Base-by-base conservation (phyloP, 2,113 vertebrate genomes). In the Lophochroa leadbeateri region DNA sequence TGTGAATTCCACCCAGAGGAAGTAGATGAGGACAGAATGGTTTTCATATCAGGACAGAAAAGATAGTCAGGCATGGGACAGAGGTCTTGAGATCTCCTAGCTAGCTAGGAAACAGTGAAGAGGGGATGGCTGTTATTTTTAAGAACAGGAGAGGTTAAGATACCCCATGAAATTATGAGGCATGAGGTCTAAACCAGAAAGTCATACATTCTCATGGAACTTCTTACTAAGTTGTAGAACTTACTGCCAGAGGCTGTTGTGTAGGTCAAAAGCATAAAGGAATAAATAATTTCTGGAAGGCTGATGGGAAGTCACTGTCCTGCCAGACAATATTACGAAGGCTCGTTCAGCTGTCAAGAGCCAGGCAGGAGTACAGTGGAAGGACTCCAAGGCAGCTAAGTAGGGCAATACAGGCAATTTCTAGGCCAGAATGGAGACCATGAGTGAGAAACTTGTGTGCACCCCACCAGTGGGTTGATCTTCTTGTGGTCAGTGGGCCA, bases 281-380 rank as follows among this genome's bases (percentile, higher is more conserved):
- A 88, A 90, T 94, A 86, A 79, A 93, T 86, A 69, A 37, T 80
- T 88, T 92, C 92, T 92, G 88, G 76, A 76, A 93, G 82, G 80
- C 71, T 83, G 79, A 41, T 86, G 91, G 68, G 92, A 75, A 88
- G 79, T 37, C 58, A 9, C 24, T 86, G 79, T 94, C 94, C 86
- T 88, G 79, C 82, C 92, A 88, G 6, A 72, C 1, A 11, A 68
- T 90, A 94, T 96, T 96, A 92, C 0, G 21, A 72, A 86, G 68
- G 63, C 85, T 92, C 37, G 17, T 85, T 72, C 88, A 95, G 5
- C 88, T 93, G 88, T 86, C 76, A 86, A 11, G 65, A 95, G 71
- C 23, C 92, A 74, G 53, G 75, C 35, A 52, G 46, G 70, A 50
- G 64, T 63, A 58, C 14, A 14, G 11, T 55, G 80, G n/a, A 37